Conservation (phyloP, 2,888 invertebrate species). For the Megalurothrips usitatus region DNA sequence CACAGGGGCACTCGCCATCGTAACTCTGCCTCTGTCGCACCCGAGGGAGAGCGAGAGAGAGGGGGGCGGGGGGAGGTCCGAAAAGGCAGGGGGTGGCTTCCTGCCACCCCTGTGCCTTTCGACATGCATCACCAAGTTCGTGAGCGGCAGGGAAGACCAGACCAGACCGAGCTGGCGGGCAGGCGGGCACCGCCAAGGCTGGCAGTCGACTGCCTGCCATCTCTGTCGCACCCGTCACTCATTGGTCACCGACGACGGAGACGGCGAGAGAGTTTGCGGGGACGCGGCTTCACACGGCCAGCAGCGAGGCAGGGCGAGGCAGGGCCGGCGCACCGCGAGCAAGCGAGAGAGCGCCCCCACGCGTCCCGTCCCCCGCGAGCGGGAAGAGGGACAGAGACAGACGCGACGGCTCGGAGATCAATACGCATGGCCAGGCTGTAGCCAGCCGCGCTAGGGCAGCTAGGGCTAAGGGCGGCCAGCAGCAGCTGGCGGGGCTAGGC, state of each 20-base stretch:
- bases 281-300: background rate
- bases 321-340: background rate
- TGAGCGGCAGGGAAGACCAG: background rate
- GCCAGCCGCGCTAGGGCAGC: no score
- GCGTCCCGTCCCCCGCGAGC: background rate
- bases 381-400: background rate
- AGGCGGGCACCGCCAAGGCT: background rate
- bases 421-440: constrained; percentile 3
- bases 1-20: no score
- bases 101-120: no score
- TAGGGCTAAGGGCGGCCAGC: background rate
- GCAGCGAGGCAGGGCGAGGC: no score
- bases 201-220: background rate
- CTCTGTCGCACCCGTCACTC: constrained; percentile 1
- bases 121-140: no score
- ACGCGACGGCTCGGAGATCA: background rate
- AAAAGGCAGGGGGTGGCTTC: no score
- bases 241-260: background rate
- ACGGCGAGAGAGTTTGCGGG: background rate
- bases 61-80: no score
- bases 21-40: no score
- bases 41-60: no score
- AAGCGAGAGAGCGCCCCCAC: background rate
- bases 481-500: background rate
- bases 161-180: background rate